Base-by-base conservation (phyloP, 2,797 vertebrate species). In the Xerus rutilus region DNA sequence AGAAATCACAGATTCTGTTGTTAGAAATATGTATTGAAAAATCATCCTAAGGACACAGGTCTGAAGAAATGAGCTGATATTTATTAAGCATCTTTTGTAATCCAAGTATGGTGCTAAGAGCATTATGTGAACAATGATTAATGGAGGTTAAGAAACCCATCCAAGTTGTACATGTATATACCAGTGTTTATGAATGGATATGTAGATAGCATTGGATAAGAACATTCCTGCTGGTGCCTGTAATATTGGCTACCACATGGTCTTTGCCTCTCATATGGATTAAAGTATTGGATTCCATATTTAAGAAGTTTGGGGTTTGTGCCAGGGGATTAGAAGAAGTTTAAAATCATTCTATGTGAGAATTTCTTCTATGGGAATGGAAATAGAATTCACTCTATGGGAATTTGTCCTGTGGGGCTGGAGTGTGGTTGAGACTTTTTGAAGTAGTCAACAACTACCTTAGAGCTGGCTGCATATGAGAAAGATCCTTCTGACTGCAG, bases 21-120 rank as follows among this genome's bases (percentile, higher is more conserved):
- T 76, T 59, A 45, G 32, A 45, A 39, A 74, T 67, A 69, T 86
- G 28, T 57, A 57, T 43, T 89, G 28, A 93, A 82, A 88, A 84
- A 14, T 85, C 67, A 28, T 72, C 59, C 30, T 77, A 32, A 70
- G 65, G 17, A 7, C 15, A 64, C 32, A 91, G 10, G 9, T 70
- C 43, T 45, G 35, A 95, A 14, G 5, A 91, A 81, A 86, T 72
- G 52, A 81, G 92, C 15, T 76, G 12, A 11, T 74, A 65, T 52
- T 92, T 78, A 76, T 88, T 79, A 88, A 94, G 32, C 25, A 79
- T 79, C 20, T n/a, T 94, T 52, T 59, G 4, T 77, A 47, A 88
- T 11, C 9, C 21, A 65, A 1, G 7, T 30, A 21, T 20, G 14
- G 12, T 57, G 9, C 45, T 57, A 43, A 30, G 12, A 73, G 3